Evolutionary conservation across 2,888 invertebrate genomes (phyloP), one percentile per base, ranked within the genome.

Genomic region (Noctua janthina): DNA sequence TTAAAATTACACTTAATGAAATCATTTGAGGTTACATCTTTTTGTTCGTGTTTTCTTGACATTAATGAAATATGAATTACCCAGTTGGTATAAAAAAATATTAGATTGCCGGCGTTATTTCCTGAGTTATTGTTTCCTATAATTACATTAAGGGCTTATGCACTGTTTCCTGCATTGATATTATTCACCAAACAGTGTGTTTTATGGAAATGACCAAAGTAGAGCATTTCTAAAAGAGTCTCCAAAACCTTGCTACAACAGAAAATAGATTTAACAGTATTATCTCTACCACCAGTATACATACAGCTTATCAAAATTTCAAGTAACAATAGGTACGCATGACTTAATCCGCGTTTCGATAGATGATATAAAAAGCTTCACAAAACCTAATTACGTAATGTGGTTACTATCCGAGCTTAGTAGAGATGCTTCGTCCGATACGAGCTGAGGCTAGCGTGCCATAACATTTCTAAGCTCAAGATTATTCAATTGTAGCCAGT

Each of bases 381-480:
- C 91, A 91, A 93, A 92, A 91, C 90, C 87, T 90, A 89, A 89
- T 92, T 92, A 91, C 91, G 91, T 92, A 92, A 92, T 90, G 71
- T 74, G 70, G 85, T 85, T 87, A 78, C 85, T 76, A 87, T 59
- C 74, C 85, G 69, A 87, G 76, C 78, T 78, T 81, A 69, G 75
- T 78, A 69, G 74, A 84, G 85, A 74, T 81, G 74, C 75, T n/a
- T 76, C 74, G 70, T 70, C 67, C 49, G 84, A 86, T 84, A 87
- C 35, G 68, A 71, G 59, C 68, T 49, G 69, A 82, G 76, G 23
- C 72, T 76, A 74, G 74, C 77, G 85, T 84, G 87, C 78, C 75
- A 82, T 87, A 87, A 86, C 81, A 82, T 82, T 88, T 87, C 81
- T 78, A 81, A 81, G 81, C 87, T 87, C 68, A 83, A 85, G 76